Conservation (phyloP, 92 coral and sea anemone species). For the Porites cylindrica region DNA sequence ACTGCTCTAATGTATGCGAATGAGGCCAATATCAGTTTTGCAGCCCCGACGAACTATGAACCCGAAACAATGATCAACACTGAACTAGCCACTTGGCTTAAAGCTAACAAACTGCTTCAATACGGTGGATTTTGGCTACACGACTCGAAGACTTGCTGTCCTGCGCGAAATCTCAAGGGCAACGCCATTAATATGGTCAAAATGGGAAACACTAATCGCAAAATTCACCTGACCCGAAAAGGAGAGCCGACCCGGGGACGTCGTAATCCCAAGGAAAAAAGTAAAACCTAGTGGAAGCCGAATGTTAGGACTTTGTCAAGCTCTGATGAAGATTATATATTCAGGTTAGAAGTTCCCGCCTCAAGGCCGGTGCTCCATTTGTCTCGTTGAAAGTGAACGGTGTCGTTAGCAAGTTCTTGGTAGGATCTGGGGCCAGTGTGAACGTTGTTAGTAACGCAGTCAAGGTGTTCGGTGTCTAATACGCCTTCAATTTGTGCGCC, state of each 20-base stretch:
- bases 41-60: too few species aligned
- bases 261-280: background rate
- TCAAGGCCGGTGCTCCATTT: slow-evolving; percentile 47
- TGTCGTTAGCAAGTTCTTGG: slow-evolving; percentile 35
- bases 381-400: slow-evolving; percentile 47
- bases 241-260: background rate
- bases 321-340: slow-evolving; percentile 58
- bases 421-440: slow-evolving; percentile 63
- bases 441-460: slow-evolving; percentile 39
- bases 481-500: slow-evolving; percentile 38
- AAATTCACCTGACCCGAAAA: background rate
- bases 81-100: too few species aligned
- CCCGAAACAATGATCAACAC: too few species aligned
- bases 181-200: slow-evolving; percentile 44
- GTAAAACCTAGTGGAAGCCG: slow-evolving; percentile 13
- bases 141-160: slow-evolving; percentile 39
- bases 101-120: background rate
- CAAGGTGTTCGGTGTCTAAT: slow-evolving; percentile 19
- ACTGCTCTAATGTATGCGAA: too few species aligned
- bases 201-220: slow-evolving; percentile 8
- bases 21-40: too few species aligned
- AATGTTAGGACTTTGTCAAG: slow-evolving; percentile 10
- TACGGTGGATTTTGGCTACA: slow-evolving; percentile 48
- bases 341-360: slow-evolving; percentile 11
- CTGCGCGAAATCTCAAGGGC: slow-evolving; percentile 52